A percentile compares a stretch with the other conserved stretches of the same genome.
phyloP scores from a whole-genome alignment of 1,140 invertebrate genomes.

The Pseudomyrmex flavicornis region DNA sequence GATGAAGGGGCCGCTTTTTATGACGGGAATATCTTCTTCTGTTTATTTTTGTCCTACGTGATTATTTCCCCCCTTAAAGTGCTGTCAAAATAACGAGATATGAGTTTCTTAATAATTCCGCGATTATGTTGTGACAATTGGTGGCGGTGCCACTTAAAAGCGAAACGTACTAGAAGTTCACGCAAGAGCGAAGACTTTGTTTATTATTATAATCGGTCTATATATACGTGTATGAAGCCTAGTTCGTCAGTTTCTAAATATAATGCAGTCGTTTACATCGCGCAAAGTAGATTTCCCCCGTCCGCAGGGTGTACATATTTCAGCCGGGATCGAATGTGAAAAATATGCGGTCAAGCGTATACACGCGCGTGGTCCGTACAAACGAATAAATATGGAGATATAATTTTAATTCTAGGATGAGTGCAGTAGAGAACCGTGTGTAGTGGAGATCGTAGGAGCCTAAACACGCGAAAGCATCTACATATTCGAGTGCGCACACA shows the following conservation, averaged over 20 bases:
- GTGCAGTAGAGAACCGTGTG: conserved; percentile 7
- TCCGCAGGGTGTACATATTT: background rate
- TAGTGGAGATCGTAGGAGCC: background rate
- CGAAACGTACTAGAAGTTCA: too few species aligned
- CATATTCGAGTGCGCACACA: background rate
- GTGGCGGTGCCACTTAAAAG: too few species aligned
- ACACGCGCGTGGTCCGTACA: background rate
- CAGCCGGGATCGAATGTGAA: conserved; percentile 1
- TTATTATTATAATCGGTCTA: background rate
- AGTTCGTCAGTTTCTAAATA: conserved; percentile 1
- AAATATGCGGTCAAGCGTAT: conserved; percentile 1
- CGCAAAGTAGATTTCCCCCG: background rate
- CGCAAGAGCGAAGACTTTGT: too few species aligned
- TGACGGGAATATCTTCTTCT: conserved; percentile 11
- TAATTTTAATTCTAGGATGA: conserved; percentile 37
- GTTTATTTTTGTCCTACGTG: conserved; percentile 13
- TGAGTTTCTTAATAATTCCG: background rate
- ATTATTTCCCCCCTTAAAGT: conserved; percentile 14
- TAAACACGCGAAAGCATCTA: background rate
- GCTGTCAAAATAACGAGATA: background rate
- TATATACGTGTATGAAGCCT: background rate
- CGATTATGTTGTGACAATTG: too few species aligned
- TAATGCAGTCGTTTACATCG: conserved; percentile 5
- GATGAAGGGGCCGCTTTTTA: conserved; percentile 2
- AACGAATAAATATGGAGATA: conserved; percentile 7